Base-by-base conservation (phyloP, 2,113 vertebrate species). In the Xiphias gladius region DNA sequence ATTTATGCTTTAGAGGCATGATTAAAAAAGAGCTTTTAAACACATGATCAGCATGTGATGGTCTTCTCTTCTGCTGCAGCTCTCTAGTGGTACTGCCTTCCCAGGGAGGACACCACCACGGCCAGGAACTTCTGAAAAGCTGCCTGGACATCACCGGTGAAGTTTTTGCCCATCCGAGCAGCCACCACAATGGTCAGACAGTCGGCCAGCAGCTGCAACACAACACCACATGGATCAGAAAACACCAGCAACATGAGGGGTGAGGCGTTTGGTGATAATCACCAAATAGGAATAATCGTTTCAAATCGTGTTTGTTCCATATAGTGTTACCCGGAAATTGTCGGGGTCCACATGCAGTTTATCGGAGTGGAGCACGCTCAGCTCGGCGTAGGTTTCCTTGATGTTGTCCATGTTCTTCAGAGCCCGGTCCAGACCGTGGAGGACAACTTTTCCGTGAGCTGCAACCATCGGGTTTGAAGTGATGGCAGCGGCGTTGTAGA, bases 261-360 rank as follows among this genome's bases (percentile, higher is more conserved):
- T 59, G 26, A 58, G 24, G 55, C 11, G 5, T 58, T 57, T 24
- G 6, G 12, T 7, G 3, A 22, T 8, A 50, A 11, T 52, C 0
- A 0, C 16, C 65, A 0, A 59, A 48, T 13, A 11, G 9, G 22
- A 14, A 41, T 10, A n/a, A n/a, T n/a, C n/a, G n/a, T 1, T 2
- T 52, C 20, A 48, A 48, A 17, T 48, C 16, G 17, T 16, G 3
- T n/a, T n/a, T 48, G 46, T 43, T 43, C 11, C 41, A 43, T 12
- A 19, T 5, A 19, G 4, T 52, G 4, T 35, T 79, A 93, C 93
- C 86, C 14, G 91, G 74, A 93, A 93, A 58, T 93, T 94, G 85
- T 95, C 95, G 1, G 96, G 96, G 73, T 97, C 96, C 87, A 97
- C 95, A 0, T 96, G 95, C 83, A 97, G 94, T 30, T 96, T 95